These are phyloP conservation scores for Coenonympha arcania DNA, from an alignment of 2,888 invertebrate genomes.

Conservation along the genomic window DNA sequence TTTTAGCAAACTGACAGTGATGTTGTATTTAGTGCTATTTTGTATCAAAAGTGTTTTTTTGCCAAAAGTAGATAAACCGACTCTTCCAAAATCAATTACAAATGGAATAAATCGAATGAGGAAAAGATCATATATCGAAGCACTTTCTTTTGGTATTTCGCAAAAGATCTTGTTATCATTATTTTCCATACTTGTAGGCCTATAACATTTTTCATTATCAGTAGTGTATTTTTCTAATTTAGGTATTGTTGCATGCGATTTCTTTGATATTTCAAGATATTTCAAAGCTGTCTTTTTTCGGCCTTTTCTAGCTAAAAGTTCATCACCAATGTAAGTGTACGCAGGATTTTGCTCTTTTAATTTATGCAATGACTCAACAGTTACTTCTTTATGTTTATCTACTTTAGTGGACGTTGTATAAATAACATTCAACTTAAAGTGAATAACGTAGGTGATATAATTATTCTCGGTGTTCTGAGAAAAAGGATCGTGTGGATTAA, in stretches of 20 bases:
- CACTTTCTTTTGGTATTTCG: constrained; percentile 31
- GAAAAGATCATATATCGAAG: constrained; percentile 45
- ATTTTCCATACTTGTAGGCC: constrained; percentile 21
- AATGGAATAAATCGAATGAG: constrained; percentile 46
- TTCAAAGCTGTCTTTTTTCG: constrained; percentile 37
- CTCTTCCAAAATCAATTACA: constrained; percentile 52
- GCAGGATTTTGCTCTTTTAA: constrained; percentile 41
- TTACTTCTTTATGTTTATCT: no score
- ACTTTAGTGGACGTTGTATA: constrained; percentile 37
- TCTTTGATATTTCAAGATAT: constrained; percentile 42
- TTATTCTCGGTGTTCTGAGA: constrained; percentile 34
- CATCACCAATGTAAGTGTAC: constrained; percentile 48
- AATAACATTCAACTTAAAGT: constrained; percentile 41
- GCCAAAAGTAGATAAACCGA: constrained; percentile 49
- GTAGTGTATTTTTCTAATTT: constrained; percentile 36
- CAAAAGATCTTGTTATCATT: constrained; percentile 40
- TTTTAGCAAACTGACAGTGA: constrained; percentile 39
- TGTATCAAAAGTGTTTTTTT: constrained; percentile 42
- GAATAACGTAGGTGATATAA: constrained; percentile 43
- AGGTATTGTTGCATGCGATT: constrained; percentile 31
- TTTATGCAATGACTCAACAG: constrained; percentile 53
- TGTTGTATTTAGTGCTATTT: constrained; percentile 42
- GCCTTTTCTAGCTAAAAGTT: constrained; percentile 34
- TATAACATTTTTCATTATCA: constrained; percentile 40
- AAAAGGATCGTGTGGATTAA: constrained; percentile 42